A percentile compares a stretch with the other conserved stretches of the same genome.
Conservation (phyloP, 1,140 invertebrate genomes). For the Ips typographus region DNA sequence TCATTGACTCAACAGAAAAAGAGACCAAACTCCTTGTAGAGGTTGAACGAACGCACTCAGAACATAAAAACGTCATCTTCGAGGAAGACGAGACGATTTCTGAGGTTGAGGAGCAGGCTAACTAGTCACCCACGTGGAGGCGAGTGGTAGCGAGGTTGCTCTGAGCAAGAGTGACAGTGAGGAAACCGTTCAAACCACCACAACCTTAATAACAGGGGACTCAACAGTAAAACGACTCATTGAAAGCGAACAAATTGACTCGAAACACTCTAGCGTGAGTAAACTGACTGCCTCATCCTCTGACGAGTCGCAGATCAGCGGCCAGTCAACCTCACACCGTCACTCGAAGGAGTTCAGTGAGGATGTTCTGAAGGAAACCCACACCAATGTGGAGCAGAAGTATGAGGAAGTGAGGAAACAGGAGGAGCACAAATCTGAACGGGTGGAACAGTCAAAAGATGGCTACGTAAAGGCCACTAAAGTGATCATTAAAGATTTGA, state of each 20-base stretch:
- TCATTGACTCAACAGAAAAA: constrained; percentile 42
- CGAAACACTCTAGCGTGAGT: not conserved
- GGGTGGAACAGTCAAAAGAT: constrained; percentile 22
- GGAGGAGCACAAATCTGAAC: constrained; percentile 11
- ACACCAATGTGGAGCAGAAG: constrained; percentile 10
- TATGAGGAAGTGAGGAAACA: constrained; percentile 19
- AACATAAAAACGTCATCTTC: constrained; percentile 41
- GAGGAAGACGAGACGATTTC: constrained; percentile 47
- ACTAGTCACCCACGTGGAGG: constrained; percentile 41
- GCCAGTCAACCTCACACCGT: constrained; percentile 16
- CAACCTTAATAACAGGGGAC: not conserved
- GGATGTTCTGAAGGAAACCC: constrained; percentile 32
- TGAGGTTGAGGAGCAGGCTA: constrained; percentile 43
- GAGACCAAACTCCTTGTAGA: constrained; percentile 39
- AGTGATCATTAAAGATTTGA: constrained; percentile 31
- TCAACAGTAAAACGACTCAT: not conserved
- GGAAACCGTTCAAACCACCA: constrained; percentile 30
- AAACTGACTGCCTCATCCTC: not conserved
- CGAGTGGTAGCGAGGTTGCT: constrained; percentile 25
- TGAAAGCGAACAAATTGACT: not conserved
- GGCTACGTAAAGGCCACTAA: constrained; percentile 22
- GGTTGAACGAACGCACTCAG: constrained; percentile 42
- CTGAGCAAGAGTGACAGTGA: constrained; percentile 35
- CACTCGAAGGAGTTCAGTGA: constrained; percentile 24
- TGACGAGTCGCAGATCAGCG: constrained; percentile 19